A percentile compares a stretch with the other conserved stretches of the same genome.
phyloP scores from a whole-genome alignment of 2,113 vertebrate species.

The Podarcis muralis region DNA sequence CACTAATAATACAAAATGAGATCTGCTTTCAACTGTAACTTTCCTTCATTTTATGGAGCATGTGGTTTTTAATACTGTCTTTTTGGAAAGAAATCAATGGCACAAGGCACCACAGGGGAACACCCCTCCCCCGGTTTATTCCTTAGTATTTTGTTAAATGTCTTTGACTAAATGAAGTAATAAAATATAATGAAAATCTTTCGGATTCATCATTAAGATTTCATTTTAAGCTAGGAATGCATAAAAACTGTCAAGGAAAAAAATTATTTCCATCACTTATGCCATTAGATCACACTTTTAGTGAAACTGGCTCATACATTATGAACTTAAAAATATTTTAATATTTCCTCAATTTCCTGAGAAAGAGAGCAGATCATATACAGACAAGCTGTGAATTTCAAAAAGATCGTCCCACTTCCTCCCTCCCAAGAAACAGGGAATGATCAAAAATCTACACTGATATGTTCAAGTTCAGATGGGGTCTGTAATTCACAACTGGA shows the following conservation, averaged over 20 bases:
- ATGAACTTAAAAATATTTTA: constrained; percentile 67
- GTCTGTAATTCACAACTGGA: not conserved
- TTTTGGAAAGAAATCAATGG: constrained; percentile 2
- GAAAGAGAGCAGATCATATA: constrained; percentile 59
- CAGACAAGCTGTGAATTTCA: constrained; percentile 56
- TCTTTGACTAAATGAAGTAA: constrained; percentile 41
- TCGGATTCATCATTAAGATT: constrained; percentile 55
- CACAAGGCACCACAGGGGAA: not conserved
- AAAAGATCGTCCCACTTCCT: constrained; percentile 41
- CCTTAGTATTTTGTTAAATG: constrained; percentile 60
- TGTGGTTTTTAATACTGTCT: constrained; percentile 21
- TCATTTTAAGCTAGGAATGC: constrained; percentile 60
- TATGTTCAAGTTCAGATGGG: not conserved
- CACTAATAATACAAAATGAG: constrained; percentile 24
- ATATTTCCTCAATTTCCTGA: constrained; percentile 60
- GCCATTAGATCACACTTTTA: constrained; percentile 64
- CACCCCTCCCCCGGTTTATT: not conserved
- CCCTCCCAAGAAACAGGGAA: constrained; percentile 30
- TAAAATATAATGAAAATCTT: constrained; percentile 45
- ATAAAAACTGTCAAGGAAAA: constrained; percentile 63
- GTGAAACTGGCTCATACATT: constrained; percentile 58
- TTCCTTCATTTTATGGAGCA: constrained; percentile 38
- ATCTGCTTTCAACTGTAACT: not conserved
- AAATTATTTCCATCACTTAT: constrained; percentile 49
- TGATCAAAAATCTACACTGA: constrained; percentile 15